Evolutionary conservation across 2,888 invertebrate genomes (phyloP), one percentile per base, ranked within the genome.

Genomic region (Drosophila crucigera): DNA sequence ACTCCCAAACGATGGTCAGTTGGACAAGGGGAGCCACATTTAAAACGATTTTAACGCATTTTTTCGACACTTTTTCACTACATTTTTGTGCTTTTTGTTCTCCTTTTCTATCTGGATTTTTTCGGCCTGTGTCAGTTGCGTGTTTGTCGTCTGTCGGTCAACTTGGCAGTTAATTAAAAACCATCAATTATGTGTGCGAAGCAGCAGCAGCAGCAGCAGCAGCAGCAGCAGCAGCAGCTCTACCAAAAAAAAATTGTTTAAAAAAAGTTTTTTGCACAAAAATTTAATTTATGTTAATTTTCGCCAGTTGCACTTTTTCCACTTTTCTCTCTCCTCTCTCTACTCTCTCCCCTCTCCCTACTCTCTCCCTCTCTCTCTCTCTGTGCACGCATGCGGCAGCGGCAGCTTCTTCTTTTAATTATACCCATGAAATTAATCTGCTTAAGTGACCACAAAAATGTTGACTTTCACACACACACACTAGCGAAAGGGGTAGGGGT

Each of bases 361-460:
- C 25, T 25, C 59, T 52, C 54, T 54, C 10, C 25, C 53, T 4
- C 31, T n/a, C 30, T 7, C 62, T 35, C 52, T 7, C 28, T 1
- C 35, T 25, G 9, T 58, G 37, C 68, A 73, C 56, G 76, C 73
- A 69, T 47, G 70, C 56, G 74, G 76, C 73, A 69, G 73, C 62
- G 69, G 75, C 68, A 66, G 78, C 84, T 86, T 89, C 84, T 86
- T 89, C 77, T 86, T 89, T 87, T 87, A 83, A 89, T 87, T 89
- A 88, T 83, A 80, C 75, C 82, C 87, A 80, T 84, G 87, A 84
- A 89, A 89, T 88, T 88, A 88, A 88, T 88, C 87, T 89, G 89
- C 87, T 88, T 88, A 88, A 88, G 87, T 89, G 87, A 83, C 87
- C 87, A 89, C 89, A 88, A 89, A 89, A 89, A 89, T 88, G 87